phyloP scores from a whole-genome alignment of 1,140 invertebrate species.

The Pantala flavescens region DNA sequence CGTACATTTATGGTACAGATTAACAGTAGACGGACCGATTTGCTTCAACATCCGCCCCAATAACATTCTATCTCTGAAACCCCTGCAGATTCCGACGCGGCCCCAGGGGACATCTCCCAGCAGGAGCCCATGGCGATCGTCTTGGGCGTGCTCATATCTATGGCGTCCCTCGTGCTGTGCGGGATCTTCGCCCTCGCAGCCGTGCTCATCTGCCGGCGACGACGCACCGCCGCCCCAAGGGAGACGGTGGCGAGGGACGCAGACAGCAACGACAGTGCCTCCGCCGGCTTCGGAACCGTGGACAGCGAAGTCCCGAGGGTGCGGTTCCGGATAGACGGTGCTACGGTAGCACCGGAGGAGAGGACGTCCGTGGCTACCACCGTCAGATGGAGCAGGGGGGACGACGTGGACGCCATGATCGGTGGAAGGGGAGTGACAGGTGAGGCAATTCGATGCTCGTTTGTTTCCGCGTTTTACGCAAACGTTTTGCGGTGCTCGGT shows the following conservation, averaged over 20 bases:
- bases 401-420: not conserved
- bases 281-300: not conserved
- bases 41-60: too few species aligned
- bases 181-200: constrained; percentile 11
- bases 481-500: too few species aligned
- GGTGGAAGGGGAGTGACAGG: not conserved
- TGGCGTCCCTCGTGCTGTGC: constrained; percentile 10
- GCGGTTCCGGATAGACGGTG: not conserved
- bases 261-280: not conserved
- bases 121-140: constrained; percentile 13
- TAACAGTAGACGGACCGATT: too few species aligned
- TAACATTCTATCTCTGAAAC: too few species aligned
- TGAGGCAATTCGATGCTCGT: too few species aligned
- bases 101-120: not conserved
- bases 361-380: not conserved
- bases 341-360: not conserved
- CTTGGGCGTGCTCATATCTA: constrained; percentile 10
- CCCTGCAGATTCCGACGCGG: not conserved
- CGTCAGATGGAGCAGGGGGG: not conserved
- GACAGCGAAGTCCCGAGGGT: not conserved
- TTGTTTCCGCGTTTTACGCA: too few species aligned
- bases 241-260: not conserved
- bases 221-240: not conserved
- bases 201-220: constrained; percentile 14
- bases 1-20: too few species aligned